Base-by-base conservation (phyloP, 2,888 invertebrate genomes). In the Drosophila testacea region DNA sequence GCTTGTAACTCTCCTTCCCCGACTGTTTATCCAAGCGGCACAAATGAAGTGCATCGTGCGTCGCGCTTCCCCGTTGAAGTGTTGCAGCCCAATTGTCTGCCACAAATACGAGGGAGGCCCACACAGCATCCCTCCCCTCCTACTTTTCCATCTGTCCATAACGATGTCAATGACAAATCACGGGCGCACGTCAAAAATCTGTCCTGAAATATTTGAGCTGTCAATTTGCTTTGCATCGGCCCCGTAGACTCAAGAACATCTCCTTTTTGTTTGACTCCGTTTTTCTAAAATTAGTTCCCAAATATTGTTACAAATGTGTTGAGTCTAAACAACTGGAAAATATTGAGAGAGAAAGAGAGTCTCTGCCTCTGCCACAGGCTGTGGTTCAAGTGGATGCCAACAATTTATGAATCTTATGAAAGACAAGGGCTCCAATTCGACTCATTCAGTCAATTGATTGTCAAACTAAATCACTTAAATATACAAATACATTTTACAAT, bases 91-190 rank as follows among this genome's bases (percentile, higher is more conserved):
- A 85, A 67, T 85, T 83, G 88, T 82, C 88, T 85, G 75, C 75
- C 42, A 13, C 56, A 57, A 36, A 36, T 54, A 59, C 64, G 44
- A 41, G 69, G 77, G 68, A 62, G 75, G 65, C 48, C 51, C 47
- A n/a, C n/a, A 34, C 42, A 41, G 16, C 36, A 16, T 28, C 32
- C 30, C 11, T 39, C 9, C 9, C 9, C 28, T 32, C 16, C 32
- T n/a, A 7, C 32, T 16, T 7, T 6, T 10, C 6, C 28, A 36
- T 46, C 61, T 44, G 51, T 63, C 64, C 83, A 79, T 86, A 89
- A 91, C 87, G 84, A 91, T 88, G 90, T 91, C 91, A 91, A 91
- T 91, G 91, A 91, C 91, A 91, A 91, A 91, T 91, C 91, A 90
- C 91, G 89, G 82, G 77, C 88, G 82, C 90, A 91, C 90, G 91